These are phyloP conservation scores for Anabacerthia variegaticeps DNA, from an alignment of 2,797 vertebrate genomes.

Conservation along the genomic window DNA sequence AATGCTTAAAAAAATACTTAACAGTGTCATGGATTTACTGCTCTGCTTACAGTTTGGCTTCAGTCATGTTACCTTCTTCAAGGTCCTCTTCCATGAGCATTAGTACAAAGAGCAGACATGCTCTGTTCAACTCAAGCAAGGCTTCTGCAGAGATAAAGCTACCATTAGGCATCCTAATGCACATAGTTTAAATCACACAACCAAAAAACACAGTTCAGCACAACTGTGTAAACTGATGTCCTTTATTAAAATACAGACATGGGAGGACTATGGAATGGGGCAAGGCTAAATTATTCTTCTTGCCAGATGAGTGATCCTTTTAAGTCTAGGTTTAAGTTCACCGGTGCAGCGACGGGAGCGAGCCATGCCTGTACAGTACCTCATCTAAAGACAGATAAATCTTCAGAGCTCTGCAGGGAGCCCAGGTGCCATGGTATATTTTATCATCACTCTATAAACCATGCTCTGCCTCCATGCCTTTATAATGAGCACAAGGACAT, in stretches of 20 bases:
- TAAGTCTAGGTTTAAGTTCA: slow-evolving; percentile 65
- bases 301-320: slow-evolving; percentile 58
- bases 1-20: neutral
- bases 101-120: neutral
- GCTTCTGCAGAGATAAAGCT: slow-evolving; percentile 22
- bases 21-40: neutral
- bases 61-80: neutral
- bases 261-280: neutral
- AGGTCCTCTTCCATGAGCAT: slow-evolving; percentile 9
- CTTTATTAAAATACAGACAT: slow-evolving; percentile 56
- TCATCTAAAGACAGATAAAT: slow-evolving; percentile 71
- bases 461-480: slow-evolving; percentile 60
- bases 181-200: slow-evolving; percentile 42
- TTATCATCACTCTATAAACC: slow-evolving; percentile 73
- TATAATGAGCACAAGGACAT: slow-evolving; percentile 71
- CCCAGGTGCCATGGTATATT: slow-evolving; percentile 66
- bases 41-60: neutral
- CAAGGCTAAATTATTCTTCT: slow-evolving; percentile 61
- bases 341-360: neutral
- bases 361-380: slow-evolving; percentile 24
- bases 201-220: slow-evolving; percentile 37
- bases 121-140: neutral
- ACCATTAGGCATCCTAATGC: neutral
- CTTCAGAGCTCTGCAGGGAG: slow-evolving; percentile 65
- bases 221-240: slow-evolving; percentile 57